Evolutionary conservation across 2,797 vertebrate species (phyloP).

Genomic region (Lithobates sylvaticus): DNA sequence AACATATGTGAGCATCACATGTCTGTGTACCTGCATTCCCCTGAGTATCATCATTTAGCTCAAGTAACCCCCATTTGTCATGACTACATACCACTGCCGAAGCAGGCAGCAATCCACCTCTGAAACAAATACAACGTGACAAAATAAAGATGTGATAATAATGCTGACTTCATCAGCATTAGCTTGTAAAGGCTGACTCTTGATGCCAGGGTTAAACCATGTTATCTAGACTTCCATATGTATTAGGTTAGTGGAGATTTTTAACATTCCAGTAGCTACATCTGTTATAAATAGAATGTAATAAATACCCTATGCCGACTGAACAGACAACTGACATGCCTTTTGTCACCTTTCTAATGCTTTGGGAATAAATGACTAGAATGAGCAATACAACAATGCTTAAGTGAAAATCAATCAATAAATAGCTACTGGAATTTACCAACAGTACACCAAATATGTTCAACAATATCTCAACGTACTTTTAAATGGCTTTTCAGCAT

Average conservation of each 20-base stretch:
- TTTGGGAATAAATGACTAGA: not conserved
- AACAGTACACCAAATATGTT: slow-evolving; percentile 3
- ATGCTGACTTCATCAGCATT: slow-evolving; percentile 33
- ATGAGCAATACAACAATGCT: not conserved
- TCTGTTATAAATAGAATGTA: slow-evolving; percentile 49
- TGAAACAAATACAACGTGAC: slow-evolving; percentile 36
- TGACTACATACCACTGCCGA: not conserved
- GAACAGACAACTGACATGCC: slow-evolving; percentile 24
- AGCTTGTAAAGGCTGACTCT: slow-evolving; percentile 20
- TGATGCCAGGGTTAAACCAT: slow-evolving; percentile 42
- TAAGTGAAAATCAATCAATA: slow-evolving; percentile 22
- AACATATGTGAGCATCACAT: not conserved
- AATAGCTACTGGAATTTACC: not conserved
- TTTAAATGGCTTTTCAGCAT: too few species aligned
- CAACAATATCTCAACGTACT: slow-evolving; percentile 2
- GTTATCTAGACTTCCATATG: slow-evolving; percentile 39
- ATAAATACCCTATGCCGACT: slow-evolving; percentile 25
- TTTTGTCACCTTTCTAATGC: slow-evolving; percentile 37
- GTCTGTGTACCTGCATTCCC: not conserved
- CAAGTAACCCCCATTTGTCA: slow-evolving; percentile 34
- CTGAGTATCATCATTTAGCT: not conserved
- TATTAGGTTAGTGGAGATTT: slow-evolving; percentile 42
- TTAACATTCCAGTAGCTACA: slow-evolving; percentile 45
- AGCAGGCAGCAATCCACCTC: slow-evolving; percentile 5
- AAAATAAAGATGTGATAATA: slow-evolving; percentile 47